Evolutionary conservation across 2,797 vertebrate species (phyloP).

Genomic region (Sciurus carolinensis): DNA sequence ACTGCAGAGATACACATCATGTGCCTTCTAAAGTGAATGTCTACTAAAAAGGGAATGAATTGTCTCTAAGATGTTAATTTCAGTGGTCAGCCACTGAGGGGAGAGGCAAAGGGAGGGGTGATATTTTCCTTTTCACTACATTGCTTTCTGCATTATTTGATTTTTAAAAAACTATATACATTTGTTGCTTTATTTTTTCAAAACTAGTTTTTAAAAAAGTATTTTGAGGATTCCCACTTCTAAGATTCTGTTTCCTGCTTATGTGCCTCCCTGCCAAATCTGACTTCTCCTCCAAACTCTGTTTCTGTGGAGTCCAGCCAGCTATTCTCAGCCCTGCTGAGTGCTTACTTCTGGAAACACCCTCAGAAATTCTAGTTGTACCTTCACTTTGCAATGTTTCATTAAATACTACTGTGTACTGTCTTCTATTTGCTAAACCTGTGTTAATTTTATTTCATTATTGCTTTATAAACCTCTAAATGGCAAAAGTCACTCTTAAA

Average conservation of each 20-base stretch:
- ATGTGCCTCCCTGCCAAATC: background rate
- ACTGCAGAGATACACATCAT: accelerated
- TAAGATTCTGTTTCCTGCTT: background rate
- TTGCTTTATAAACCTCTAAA: background rate
- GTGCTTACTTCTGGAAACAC: background rate
- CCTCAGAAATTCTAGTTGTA: background rate
- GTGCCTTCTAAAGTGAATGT: background rate
- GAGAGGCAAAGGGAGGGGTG: background rate
- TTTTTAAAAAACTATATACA: background rate
- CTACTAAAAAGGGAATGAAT: background rate
- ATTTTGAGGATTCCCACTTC: background rate
- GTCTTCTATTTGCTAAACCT: background rate
- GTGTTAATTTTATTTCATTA: background rate
- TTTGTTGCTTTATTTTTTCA: constrained; percentile 42
- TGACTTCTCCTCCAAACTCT: background rate
- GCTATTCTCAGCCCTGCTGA: background rate
- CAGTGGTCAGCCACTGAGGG: background rate
- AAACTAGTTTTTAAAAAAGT: constrained; percentile 50
- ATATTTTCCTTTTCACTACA: background rate
- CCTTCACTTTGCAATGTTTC: background rate
- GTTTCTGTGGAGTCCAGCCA: background rate
- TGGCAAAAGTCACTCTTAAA: background rate
- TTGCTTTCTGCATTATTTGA: background rate
- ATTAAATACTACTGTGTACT: background rate
- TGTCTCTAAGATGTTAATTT: background rate